Percentiles rank a stretch among this genome's conserved stretches.
Evolutionary conservation across 2,113 vertebrate genomes (phyloP).

Genomic region (Thryonomys swinderianus): DNA sequence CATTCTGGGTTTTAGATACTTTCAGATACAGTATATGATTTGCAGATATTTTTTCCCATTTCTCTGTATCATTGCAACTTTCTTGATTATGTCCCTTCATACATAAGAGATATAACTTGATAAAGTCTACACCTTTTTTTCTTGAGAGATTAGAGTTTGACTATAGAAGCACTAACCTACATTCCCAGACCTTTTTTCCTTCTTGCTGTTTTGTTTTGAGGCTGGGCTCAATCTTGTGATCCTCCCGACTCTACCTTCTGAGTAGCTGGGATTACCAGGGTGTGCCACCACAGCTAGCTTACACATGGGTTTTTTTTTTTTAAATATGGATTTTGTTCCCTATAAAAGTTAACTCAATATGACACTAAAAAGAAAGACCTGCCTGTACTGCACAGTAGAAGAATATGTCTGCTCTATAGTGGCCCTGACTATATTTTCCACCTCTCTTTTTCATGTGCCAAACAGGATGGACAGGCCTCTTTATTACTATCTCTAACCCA

Average conservation of each 20-base stretch:
- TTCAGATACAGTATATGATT: neutral
- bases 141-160: neutral
- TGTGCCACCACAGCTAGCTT: neutral
- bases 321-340: slow-evolving; percentile 9
- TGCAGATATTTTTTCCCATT: slow-evolving; percentile 15
- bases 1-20: neutral
- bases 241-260: neutral
- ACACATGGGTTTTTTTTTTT: slow-evolving; percentile 6
- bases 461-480: slow-evolving; percentile 56
- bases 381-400: neutral
- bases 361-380: neutral
- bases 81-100: neutral
- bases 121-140: neutral
- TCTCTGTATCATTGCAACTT: slow-evolving; percentile 1
- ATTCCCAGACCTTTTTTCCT: neutral
- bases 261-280: neutral
- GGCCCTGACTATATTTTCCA: slow-evolving; percentile 29
- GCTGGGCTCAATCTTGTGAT: neutral
- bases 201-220: neutral
- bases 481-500: slow-evolving; percentile 40
- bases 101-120: neutral
- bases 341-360: neutral
- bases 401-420: neutral
- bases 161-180: neutral
- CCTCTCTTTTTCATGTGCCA: slow-evolving; percentile 40